Base-by-base conservation (phyloP, 2,888 invertebrate species). In the Conchocele bisecta region DNA sequence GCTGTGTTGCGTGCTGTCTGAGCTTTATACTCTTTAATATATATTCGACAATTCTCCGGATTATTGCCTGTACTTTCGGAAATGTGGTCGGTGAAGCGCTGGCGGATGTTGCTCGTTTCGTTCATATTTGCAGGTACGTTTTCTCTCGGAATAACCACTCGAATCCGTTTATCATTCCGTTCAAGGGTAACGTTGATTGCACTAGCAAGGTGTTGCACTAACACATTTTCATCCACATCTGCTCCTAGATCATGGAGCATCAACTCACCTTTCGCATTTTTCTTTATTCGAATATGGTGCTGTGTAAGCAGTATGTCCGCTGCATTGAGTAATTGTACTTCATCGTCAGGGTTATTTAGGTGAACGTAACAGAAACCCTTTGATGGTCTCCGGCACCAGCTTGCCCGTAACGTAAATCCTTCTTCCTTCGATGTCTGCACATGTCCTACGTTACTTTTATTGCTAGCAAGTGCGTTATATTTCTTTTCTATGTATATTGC, bases 371-470 rank as follows among this genome's bases (percentile, higher is more conserved):
- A 85, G 58, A 70, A 66, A 17, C 82, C 84, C 57, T 72, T 80
- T 1, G 75, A 60, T 39, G 46, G 67, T 57, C 88, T 59, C 44
- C 87, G 71, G 29, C 74, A 80, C 85, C 85, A 86, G 9, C 69
- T 73, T 11, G 86, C 24, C 26, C 68, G 72, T 9, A 83, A 66
- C 28, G 79, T 79, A 57, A 81, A 84, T 39, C 24, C 59, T 26
- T 4, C 9, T 24, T 13, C 9, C 9, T n/a, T n/a, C n/a, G n/a
- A n/a, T n/a, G n/a, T n/a, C n/a, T n/a, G n/a, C n/a, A n/a, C n/a
- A n/a, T n/a, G n/a, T n/a, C n/a, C n/a, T n/a, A n/a, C n/a, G n/a
- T 11, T 20, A 11, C 28, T 48, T 31, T 42, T 7, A 6, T 5
- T n/a, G n/a, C n/a, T n/a, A n/a, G n/a, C n/a, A n/a, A n/a, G n/a